Conservation (phyloP, 2,888 invertebrate species). For the Dryomyza anilis region DNA sequence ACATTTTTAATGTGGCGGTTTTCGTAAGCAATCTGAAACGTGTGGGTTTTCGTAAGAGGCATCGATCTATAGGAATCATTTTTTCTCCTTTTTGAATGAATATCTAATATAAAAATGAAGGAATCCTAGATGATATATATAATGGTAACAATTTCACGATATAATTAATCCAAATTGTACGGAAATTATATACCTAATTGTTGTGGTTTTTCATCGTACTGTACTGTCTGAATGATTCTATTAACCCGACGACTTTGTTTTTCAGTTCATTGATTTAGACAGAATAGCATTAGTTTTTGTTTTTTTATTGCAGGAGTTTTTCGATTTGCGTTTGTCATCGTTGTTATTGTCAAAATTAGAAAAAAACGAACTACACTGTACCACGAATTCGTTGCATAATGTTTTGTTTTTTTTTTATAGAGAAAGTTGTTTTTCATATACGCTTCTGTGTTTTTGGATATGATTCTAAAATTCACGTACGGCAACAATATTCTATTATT, state of each 20-base stretch:
- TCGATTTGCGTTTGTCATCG: neutral
- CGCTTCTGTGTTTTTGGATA: neutral
- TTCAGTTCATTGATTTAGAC: neutral
- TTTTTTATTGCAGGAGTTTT: neutral
- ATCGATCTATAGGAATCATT: too few relatives aligned
- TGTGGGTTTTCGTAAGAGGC: too few relatives aligned
- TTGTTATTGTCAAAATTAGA: neutral
- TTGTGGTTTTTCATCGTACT: neutral
- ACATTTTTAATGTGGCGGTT: too few relatives aligned
- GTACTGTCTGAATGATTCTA: neutral
- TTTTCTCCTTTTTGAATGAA: too few relatives aligned
- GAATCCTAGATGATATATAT: too few relatives aligned
- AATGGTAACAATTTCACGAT: too few relatives aligned
- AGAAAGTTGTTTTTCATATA: neutral
- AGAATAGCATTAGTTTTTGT: neutral
- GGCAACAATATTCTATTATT: slow-evolving; percentile 1
- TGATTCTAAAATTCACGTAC: neutral
- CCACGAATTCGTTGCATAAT: neutral
- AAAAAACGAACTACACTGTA: too few relatives aligned
- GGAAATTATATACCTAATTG: too few relatives aligned
- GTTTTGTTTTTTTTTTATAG: neutral
- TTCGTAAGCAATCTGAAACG: too few relatives aligned
- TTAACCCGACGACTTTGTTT: neutral
- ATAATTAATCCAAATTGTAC: too few relatives aligned
- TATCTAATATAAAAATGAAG: too few relatives aligned